Evolutionary conservation across 2,797 vertebrate species (phyloP).

Genomic region (Glyptemys insculpta): DNA sequence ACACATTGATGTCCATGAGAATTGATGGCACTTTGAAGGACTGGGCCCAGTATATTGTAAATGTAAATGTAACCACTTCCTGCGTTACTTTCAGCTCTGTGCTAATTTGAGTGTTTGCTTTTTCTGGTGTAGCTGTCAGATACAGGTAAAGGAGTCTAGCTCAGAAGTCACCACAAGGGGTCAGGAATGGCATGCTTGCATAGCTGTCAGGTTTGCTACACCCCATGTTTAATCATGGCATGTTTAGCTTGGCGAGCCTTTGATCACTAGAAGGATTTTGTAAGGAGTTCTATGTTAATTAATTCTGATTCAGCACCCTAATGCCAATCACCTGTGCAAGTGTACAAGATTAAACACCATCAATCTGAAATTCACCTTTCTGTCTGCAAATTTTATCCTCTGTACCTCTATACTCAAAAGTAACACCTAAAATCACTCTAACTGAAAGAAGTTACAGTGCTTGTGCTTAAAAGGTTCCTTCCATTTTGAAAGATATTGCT

Average conservation of each 20-base stretch:
- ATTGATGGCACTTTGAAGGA: not conserved
- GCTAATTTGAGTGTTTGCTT: conserved; percentile 6
- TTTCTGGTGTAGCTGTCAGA: not conserved
- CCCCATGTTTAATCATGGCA: not conserved
- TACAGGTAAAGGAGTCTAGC: not conserved
- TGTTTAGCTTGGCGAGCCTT: not conserved
- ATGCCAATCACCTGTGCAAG: not conserved
- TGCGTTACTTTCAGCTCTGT: not conserved
- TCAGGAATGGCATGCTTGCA: not conserved
- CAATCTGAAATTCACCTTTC: not conserved
- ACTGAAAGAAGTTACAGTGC: not conserved
- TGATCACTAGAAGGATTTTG: not conserved
- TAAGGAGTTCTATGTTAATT: not conserved
- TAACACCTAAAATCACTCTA: not conserved
- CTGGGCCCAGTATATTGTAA: not conserved
- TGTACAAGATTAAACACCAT: not conserved
- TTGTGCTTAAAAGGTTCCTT: not conserved
- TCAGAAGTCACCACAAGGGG: not conserved
- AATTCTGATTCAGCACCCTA: not conserved
- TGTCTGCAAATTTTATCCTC: not conserved
- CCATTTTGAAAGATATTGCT: not conserved
- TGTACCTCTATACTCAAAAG: not conserved
- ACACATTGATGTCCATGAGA: not conserved
- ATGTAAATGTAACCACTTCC: not conserved
- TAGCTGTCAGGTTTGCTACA: not conserved